Evolutionary conservation across 2,888 invertebrate genomes (phyloP).

Genomic region (Drosophila lutescens): DNA sequence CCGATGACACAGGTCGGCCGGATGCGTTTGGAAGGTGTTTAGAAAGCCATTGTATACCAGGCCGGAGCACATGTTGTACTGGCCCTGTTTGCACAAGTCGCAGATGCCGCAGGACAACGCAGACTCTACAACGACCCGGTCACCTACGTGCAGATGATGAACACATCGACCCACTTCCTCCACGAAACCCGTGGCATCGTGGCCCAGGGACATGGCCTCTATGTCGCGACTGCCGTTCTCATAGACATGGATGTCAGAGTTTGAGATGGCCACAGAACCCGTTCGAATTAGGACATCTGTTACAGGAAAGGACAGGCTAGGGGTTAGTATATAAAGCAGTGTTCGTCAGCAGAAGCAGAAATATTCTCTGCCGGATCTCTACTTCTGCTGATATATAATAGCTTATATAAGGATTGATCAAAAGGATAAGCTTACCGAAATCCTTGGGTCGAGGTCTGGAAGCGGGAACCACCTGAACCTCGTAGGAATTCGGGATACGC

Average conservation of each 20-base stretch:
- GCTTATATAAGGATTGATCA: too few species aligned
- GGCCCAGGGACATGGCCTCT: conserved; percentile 89
- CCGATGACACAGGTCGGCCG: conserved; percentile 79
- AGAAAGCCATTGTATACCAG: conserved; percentile 77
- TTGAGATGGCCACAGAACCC: conserved; percentile 91
- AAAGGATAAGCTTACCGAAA: conserved; percentile 55
- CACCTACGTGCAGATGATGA: conserved; percentile 89
- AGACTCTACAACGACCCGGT: conserved; percentile 96
- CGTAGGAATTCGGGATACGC: conserved; percentile 58
- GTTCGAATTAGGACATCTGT: conserved; percentile 88
- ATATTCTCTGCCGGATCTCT: too few species aligned
- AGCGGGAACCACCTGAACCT: conserved; percentile 46
- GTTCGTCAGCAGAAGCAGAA: too few species aligned
- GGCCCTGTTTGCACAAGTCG: conserved; percentile 89
- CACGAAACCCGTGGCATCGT: conserved; percentile 94
- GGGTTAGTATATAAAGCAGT: too few species aligned
- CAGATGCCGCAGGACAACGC: conserved; percentile 94
- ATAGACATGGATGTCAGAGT: conserved; percentile 95
- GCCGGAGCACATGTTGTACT: conserved; percentile 77
- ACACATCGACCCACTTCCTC: conserved; percentile 88
- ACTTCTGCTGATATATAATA: too few species aligned
- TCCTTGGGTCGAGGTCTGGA: conserved; percentile 55
- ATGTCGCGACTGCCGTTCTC: conserved; percentile 70
- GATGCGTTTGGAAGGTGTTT: conserved; percentile 73
- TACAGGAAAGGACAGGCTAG: too few species aligned